phyloP scores from a whole-genome alignment of 2,888 invertebrate species.

The Campoplex nolae region DNA sequence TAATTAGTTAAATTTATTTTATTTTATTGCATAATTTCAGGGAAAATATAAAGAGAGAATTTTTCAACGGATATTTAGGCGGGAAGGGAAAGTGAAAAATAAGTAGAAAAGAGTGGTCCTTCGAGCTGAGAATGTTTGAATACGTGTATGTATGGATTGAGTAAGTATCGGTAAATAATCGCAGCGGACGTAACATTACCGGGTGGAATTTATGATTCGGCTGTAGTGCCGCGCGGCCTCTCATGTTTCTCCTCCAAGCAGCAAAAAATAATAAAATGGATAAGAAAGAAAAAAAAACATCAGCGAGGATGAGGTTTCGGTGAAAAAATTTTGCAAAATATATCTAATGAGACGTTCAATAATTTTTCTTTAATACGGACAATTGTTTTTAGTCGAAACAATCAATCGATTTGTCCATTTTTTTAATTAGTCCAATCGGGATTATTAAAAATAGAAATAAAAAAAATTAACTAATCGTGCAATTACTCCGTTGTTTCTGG shows the following conservation, averaged over 20 bases:
- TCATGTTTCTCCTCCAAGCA: not conserved
- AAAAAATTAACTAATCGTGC: no score
- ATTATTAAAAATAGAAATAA: no score
- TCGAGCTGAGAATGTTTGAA: slow-evolving; percentile 55
- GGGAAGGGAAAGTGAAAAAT: slow-evolving; percentile 62
- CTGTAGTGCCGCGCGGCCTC: slow-evolving; percentile 51
- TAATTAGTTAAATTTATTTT: not conserved
- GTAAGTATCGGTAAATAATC: slow-evolving; percentile 84
- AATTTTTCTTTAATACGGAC: no score
- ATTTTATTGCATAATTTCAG: not conserved
- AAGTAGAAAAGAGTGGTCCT: slow-evolving; percentile 66
- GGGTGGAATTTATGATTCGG: slow-evolving; percentile 83
- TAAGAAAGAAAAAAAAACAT: not conserved
- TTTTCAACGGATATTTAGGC: slow-evolving; percentile 38
- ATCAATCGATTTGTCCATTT: not conserved
- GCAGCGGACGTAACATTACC: slow-evolving; percentile 82
- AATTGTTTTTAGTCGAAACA: not conserved
- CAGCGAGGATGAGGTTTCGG: not conserved
- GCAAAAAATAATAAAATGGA: slow-evolving; percentile 1
- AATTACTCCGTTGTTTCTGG: no score
- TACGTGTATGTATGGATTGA: slow-evolving; percentile 66
- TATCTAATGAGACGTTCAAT: not conserved
- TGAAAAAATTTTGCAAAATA: not conserved
- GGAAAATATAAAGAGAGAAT: not conserved
- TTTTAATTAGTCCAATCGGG: not conserved